A percentile compares a stretch with the other conserved stretches of the same genome.
phyloP scores from a whole-genome alignment of 2,797 vertebrate genomes.

The Furcifer pardalis region DNA sequence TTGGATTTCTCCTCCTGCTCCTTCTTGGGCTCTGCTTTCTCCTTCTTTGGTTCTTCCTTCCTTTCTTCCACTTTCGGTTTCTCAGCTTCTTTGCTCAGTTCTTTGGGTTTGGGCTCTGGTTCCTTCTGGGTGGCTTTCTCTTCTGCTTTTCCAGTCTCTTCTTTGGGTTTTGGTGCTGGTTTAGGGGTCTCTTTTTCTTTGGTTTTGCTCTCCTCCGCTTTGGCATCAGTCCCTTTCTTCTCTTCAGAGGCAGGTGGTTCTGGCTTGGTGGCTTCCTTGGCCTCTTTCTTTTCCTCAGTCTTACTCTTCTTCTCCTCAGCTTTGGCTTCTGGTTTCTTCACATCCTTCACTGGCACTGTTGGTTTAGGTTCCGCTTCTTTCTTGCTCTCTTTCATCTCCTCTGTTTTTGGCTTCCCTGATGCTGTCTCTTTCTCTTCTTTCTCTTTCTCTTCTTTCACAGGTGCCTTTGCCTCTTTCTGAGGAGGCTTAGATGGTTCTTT shows the following conservation, averaged over 20 bases:
- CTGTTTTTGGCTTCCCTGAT: not conserved
- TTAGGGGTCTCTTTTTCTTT: conserved; percentile 66
- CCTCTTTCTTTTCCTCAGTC: conserved; percentile 50
- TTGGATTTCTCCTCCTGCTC: conserved; percentile 65
- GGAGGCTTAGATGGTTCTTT: conserved; percentile 45
- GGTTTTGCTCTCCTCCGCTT: conserved; percentile 3
- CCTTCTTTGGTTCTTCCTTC: conserved; percentile 65
- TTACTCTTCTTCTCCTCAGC: conserved; percentile 20
- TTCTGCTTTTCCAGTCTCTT: conserved; percentile 52
- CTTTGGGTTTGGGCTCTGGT: conserved; percentile 62
- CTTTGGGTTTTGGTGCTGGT: conserved; percentile 6
- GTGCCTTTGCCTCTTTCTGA: conserved; percentile 38
- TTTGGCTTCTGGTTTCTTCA: not conserved
- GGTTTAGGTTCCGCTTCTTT: not conserved
- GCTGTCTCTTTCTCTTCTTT: conserved; percentile 64
- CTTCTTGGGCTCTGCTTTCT: conserved; percentile 64
- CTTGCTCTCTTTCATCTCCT: conserved; percentile 48
- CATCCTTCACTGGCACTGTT: not conserved
- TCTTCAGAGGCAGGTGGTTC: conserved; percentile 59
- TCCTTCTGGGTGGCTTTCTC: conserved; percentile 55
- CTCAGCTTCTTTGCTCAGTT: conserved; percentile 58
- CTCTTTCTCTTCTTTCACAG: conserved; percentile 37
- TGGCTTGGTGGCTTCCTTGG: conserved; percentile 52
- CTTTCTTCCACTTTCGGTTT: conserved; percentile 74
- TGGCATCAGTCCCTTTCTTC: conserved; percentile 17